Base-by-base conservation (phyloP, 2,113 vertebrate species). In the Caranx ignobilis region DNA sequence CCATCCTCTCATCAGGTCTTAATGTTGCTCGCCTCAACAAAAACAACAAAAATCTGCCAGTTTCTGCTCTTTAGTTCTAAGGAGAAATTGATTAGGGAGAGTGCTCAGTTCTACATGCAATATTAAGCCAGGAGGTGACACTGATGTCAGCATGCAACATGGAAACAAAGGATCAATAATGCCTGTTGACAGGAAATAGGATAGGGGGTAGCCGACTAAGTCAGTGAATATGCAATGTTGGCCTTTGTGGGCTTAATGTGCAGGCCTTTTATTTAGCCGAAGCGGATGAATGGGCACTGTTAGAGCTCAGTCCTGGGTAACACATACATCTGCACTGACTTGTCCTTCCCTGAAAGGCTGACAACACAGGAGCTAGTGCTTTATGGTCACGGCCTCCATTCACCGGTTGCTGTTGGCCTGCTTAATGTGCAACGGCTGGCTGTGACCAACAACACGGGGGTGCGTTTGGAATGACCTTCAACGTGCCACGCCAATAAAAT, bases 111-210 rank as follows among this genome's bases (percentile, higher is more conserved):
- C 43, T 15, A 45, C 68, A 84, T 75, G 73, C 70, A 75, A 2
- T 19, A 56, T 62, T 75, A 57, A 68, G 34, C 31, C 43, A 50
- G 12, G 11, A 32, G n/a, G 39, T 66, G 80, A 88, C 69, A 78
- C 71, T 80, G 57, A 73, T 34, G 65, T 34, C 26, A 37, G 64
- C 82, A 81, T 81, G 74, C 79, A 76, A 54, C 67, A 57, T 52
- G 69, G 72, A 81, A 83, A 83, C 68, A 80, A 72, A 66, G 41
- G 55, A 80, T 92, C 87, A 73, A 80, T 88, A 71, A 64, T 18
- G 69, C 35, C 41, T 72, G 56, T 31, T 43, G 68, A 37, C 48
- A 16, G 21, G 18, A 63, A 66, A 70, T 12, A n/a, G 41, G 52
- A 65, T 43, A 76, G 56, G 18, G 61, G 35, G 63, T 15, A 73